Base-by-base conservation (phyloP, 2,113 vertebrate species). In the Clarias batrachus region DNA sequence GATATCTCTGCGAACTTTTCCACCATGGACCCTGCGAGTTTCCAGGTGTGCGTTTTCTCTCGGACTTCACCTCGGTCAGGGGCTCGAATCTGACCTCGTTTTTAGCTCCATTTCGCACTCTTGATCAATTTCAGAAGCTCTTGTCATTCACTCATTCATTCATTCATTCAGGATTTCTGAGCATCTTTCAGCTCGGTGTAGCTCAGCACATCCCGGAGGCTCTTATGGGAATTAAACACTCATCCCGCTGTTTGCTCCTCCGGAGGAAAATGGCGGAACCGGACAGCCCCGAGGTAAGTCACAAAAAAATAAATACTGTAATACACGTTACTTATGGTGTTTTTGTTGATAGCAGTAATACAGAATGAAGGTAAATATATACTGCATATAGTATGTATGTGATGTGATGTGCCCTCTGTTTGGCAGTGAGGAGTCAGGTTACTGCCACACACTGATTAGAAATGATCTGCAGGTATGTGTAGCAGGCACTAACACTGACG, bases 161-260 rank as follows among this genome's bases (percentile, higher is more conserved):
- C 48, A 82, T 56, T 79, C 0, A 41, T 30, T 70, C 1, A 3
- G 4, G 11, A 8, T 30, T 14, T 70, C 27, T 11, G 37, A 74
- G 41, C 70, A 9, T 48, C 19, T 85, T 83, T 83, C 52, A 54
- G 62, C 41, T 79, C 25, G 19, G 33, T 74, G 8, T 30, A 86
- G 48, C 82, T 83, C 87, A 89, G 90, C 8, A 90, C 89, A 92
- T 91, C 93, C 93, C 90, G 88, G 91, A 78, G 93, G 96, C 95
- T 95, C 97, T 94, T 96, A 99, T 99, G 98, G 98, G 98, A 96
- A 97, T 98, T 91, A 98, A 97, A 94, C 98, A 99, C 95, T 99
- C 98, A 92, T 98, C 97, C 93, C 97, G 97, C 94, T 99, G 98
- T 93, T 95, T 98, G 96, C 96, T 99, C 95, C 97, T 98, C 57